A percentile compares a stretch with the other conserved stretches of the same genome.
These are phyloP conservation scores for Thereva unica DNA, from an alignment of 2,888 invertebrate genomes.

Conservation along the genomic window DNA sequence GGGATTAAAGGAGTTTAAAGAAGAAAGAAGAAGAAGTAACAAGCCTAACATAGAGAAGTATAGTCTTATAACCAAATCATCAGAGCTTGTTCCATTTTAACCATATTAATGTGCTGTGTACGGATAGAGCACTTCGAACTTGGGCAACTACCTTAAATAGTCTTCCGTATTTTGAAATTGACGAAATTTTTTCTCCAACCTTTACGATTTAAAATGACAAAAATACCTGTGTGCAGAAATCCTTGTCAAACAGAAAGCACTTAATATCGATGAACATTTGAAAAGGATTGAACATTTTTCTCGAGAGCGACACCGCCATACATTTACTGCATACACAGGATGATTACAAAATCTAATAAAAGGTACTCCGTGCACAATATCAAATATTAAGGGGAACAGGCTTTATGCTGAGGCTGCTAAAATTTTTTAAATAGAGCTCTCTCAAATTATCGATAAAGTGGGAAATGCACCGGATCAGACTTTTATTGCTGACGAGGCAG, in stretches of 20 bases:
- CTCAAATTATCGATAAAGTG: constrained; percentile 10
- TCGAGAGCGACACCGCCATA: background rate
- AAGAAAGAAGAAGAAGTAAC: no score
- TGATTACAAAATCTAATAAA: background rate
- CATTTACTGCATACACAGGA: constrained; percentile 2
- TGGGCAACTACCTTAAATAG: no score
- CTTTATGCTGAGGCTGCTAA: constrained; percentile 4
- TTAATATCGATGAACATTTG: background rate
- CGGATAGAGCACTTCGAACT: no score
- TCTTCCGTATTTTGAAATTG: no score
- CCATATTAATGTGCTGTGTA: no score
- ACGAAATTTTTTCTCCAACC: no score
- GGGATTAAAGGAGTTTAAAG: no score
- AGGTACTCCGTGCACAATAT: constrained; percentile 4
- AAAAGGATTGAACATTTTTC: constrained; percentile 1
- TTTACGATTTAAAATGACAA: no score
- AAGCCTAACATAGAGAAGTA: no score
- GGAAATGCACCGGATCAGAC: constrained; percentile 15
- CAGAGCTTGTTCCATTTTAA: no score
- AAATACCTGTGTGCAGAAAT: no score
- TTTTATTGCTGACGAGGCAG: constrained; percentile 24
- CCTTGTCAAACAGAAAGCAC: background rate
- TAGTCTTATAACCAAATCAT: no score
- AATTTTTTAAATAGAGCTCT: background rate
- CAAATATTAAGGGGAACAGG: background rate